Conservation (phyloP, 2,113 vertebrate species). For the Xyrauchen texanus region DNA sequence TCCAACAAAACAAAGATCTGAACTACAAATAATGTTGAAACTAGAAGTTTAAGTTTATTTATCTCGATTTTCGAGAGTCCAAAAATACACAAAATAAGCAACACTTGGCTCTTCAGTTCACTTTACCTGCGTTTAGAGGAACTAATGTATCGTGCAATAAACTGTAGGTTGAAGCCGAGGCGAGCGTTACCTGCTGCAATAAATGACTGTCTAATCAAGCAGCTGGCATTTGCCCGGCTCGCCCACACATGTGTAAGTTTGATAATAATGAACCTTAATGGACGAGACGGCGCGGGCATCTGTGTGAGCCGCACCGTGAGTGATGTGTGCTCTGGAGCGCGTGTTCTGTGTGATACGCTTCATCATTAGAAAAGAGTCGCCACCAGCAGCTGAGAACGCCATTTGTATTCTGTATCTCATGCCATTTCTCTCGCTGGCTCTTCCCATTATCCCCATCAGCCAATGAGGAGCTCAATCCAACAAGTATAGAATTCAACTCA, state of each 20-base stretch:
- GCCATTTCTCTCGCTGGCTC: background rate
- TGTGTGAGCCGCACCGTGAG: background rate
- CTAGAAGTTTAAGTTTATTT: too few relatives aligned
- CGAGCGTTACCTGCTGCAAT: constrained; percentile 44
- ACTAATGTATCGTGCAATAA: constrained; percentile 42
- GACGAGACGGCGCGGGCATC: background rate
- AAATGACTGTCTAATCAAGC: constrained; percentile 50
- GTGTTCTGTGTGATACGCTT: constrained; percentile 6
- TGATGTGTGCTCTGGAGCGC: background rate
- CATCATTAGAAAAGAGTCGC: background rate
- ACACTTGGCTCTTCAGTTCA: too few relatives aligned
- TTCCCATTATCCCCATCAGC: background rate
- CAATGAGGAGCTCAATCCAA: constrained; percentile 2
- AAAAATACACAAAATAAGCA: too few relatives aligned
- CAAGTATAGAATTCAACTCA: background rate
- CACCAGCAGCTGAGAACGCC: background rate
- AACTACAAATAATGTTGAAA: too few relatives aligned
- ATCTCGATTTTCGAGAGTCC: too few relatives aligned
- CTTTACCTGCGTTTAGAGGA: constrained; percentile 32
- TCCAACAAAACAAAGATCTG: too few relatives aligned
- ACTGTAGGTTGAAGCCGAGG: constrained; percentile 3
- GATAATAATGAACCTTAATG: constrained; percentile 36
- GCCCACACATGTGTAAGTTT: constrained; percentile 3
- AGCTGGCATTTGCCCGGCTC: constrained; percentile 13
- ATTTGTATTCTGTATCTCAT: constrained; percentile 45